Percentiles rank a stretch among this genome's conserved stretches.
Conservation (phyloP, 1,140 invertebrate genomes). For the Panagrolaimus sp. region DNA sequence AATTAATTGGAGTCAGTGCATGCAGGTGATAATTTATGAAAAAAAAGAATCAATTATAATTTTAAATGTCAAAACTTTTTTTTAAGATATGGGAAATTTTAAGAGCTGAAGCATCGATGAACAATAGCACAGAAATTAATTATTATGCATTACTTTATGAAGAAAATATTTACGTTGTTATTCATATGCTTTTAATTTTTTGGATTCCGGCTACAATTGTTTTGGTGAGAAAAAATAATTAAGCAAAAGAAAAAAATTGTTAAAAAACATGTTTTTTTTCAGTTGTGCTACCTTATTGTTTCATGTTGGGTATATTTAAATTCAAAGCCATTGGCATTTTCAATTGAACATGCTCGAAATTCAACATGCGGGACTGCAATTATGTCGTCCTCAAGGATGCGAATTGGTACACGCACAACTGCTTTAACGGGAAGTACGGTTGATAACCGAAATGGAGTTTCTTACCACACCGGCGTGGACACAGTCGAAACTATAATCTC, state of each 20-base stretch:
- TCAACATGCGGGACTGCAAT: constrained; percentile 21
- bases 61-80: constrained; percentile 13
- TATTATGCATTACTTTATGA: constrained; percentile 22
- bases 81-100: constrained; percentile 54
- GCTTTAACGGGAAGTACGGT: not conserved
- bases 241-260: not conserved
- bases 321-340: constrained; percentile 43
- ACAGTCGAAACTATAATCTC: constrained; percentile 42
- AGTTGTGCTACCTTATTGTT: constrained; percentile 54
- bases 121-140: constrained; percentile 24
- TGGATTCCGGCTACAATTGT: constrained; percentile 51
- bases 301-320: constrained; percentile 54
- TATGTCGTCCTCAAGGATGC: constrained; percentile 10
- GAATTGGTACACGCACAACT: constrained; percentile 3
- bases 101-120: constrained; percentile 35
- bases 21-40: constrained; percentile 36
- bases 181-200: constrained; percentile 53
- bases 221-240: constrained; percentile 31
- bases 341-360: constrained; percentile 6
- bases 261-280: constrained; percentile 20
- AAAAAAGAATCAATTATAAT: not conserved
- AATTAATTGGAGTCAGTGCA: constrained; percentile 53
- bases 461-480: constrained; percentile 43
- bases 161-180: constrained; percentile 48
- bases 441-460: constrained; percentile 21